A percentile compares a stretch with the other conserved stretches of the same genome.
phyloP scores from a whole-genome alignment of 2,113 vertebrate species.

The Indicator indicator region DNA sequence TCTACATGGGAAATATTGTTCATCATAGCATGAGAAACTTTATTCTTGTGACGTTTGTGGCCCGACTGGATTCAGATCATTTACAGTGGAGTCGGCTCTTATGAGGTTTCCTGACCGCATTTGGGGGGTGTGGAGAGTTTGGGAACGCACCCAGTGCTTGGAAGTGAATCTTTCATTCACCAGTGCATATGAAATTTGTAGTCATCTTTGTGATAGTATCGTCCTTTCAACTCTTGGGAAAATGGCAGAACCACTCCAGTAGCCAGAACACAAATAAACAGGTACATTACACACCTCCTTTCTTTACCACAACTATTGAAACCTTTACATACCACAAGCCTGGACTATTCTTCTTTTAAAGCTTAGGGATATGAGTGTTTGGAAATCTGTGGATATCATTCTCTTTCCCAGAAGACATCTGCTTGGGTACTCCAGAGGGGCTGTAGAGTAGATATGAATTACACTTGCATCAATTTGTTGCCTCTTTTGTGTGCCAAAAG shows the following conservation, averaged over 20 bases:
- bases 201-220: conserved; percentile 17
- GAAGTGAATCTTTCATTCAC: conserved; percentile 37
- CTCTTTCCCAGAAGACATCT: background rate
- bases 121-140: conserved; percentile 18
- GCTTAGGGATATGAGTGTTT: background rate
- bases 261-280: conserved; percentile 22
- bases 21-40: conserved; percentile 57
- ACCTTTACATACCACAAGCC: rapidly evolving
- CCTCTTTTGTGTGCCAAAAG: background rate
- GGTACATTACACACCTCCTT: background rate
- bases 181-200: conserved; percentile 19
- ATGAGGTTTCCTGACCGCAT: conserved; percentile 9
- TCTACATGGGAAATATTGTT: conserved; percentile 70
- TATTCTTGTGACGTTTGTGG: conserved; percentile 51
- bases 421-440: background rate
- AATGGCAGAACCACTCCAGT: conserved; percentile 12
- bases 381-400: background rate
- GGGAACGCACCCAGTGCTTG: conserved; percentile 35
- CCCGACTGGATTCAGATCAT: conserved; percentile 58
- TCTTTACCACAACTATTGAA: background rate
- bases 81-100: conserved; percentile 13
- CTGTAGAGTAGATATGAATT: background rate
- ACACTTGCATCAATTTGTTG: background rate
- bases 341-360: background rate
- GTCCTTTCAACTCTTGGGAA: conserved; percentile 58